These are phyloP conservation scores for Chroicocephalus ridibundus DNA, from an alignment of 2,113 vertebrate species.

Conservation along the genomic window DNA sequence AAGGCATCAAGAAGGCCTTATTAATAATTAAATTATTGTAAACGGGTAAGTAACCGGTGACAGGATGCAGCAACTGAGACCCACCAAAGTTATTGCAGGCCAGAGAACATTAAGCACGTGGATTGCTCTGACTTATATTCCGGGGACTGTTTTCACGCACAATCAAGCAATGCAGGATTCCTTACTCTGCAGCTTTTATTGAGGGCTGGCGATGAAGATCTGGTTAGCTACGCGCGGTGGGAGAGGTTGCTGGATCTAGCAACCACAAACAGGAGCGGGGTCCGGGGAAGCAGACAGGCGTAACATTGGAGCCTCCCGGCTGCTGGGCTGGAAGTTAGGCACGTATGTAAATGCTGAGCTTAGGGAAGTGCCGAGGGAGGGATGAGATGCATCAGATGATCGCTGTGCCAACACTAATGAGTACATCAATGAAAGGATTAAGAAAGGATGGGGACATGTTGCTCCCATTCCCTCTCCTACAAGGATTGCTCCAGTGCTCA, in stretches of 20 bases:
- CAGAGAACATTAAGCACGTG: background rate
- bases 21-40: background rate
- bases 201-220: slow-evolving; percentile 9
- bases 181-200: background rate
- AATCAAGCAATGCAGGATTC: background rate
- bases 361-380: background rate
- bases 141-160: background rate
- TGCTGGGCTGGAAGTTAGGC: background rate
- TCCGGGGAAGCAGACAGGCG: background rate
- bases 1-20: slow-evolving; percentile 29
- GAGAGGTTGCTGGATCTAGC: background rate
- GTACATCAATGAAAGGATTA: slow-evolving; percentile 16
- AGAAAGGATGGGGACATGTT: background rate
- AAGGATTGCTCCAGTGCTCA: background rate
- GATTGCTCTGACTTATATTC: background rate
- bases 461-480: background rate
- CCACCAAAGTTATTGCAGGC: background rate
- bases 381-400: background rate
- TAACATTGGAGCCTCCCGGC: background rate
- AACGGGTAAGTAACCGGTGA: background rate
- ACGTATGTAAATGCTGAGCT: background rate
- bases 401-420: background rate
- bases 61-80: background rate
- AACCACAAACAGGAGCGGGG: background rate
- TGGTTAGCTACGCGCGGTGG: background rate